These are phyloP conservation scores for Dissostichus mawsoni DNA, from an alignment of 2,113 vertebrate genomes.

Conservation along the genomic window DNA sequence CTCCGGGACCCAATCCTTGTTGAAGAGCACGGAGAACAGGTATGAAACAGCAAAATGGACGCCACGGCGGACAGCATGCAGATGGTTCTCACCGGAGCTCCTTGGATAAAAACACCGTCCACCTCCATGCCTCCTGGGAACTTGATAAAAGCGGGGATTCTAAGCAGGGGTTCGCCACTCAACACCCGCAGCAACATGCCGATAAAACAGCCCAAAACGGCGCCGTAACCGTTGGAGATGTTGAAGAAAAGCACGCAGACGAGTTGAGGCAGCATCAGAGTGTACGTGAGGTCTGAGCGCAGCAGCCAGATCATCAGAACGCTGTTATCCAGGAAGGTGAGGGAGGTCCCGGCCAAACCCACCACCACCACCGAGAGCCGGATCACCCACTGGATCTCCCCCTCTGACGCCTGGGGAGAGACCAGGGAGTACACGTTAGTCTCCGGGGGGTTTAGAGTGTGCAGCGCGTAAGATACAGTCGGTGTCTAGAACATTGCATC, in stretches of 20 bases:
- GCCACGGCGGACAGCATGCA: slow-evolving; percentile 50
- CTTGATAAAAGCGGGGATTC: slow-evolving; percentile 68
- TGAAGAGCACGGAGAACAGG: slow-evolving; percentile 75
- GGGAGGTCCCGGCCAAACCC: slow-evolving; percentile 71
- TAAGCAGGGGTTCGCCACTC: slow-evolving; percentile 80
- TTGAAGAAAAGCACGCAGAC: slow-evolving; percentile 75
- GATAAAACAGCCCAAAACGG: slow-evolving; percentile 70
- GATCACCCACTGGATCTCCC: slow-evolving; percentile 84
- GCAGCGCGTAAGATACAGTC: too few relatives aligned
- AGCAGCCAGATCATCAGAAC: slow-evolving; percentile 85
- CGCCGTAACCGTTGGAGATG: slow-evolving; percentile 82
- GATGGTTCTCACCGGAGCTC: slow-evolving; percentile 41
- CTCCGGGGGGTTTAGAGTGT: too few relatives aligned
- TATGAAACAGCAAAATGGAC: slow-evolving; percentile 71
- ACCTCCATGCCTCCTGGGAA: slow-evolving; percentile 73
- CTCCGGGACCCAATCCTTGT: slow-evolving; percentile 72
- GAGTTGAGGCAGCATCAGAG: slow-evolving; percentile 85
- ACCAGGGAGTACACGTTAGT: too few relatives aligned
- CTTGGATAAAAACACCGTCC: slow-evolving; percentile 47
- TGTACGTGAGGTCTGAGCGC: slow-evolving; percentile 80
- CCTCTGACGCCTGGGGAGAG: slow-evolving; percentile 79
- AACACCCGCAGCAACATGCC: slow-evolving; percentile 80
- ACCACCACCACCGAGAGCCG: slow-evolving; percentile 77
- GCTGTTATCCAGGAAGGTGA: slow-evolving; percentile 80
- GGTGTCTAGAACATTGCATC: too few relatives aligned